A percentile compares a stretch with the other conserved stretches of the same genome.
Conservation (phyloP, 2,797 vertebrate genomes). For the Pempheris klunzingeri region DNA sequence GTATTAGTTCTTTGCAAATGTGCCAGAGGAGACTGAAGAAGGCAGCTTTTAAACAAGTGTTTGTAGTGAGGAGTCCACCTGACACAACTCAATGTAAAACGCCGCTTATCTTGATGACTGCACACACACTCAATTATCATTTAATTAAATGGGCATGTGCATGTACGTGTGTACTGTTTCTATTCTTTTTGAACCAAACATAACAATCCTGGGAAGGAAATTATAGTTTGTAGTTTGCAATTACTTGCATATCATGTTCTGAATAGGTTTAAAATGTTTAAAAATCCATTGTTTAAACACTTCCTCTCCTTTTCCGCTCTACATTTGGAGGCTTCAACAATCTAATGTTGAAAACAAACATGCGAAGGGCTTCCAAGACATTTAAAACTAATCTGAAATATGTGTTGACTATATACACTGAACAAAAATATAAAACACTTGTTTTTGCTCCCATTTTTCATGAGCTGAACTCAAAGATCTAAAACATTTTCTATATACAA, state of each 20-base stretch:
- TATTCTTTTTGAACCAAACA: neutral
- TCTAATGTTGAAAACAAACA: neutral
- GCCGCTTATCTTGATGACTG: constrained; percentile 58
- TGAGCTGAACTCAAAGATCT: too few species aligned
- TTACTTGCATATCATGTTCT: too few species aligned
- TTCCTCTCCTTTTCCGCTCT: neutral
- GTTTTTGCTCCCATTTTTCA: too few species aligned
- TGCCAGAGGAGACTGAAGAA: constrained; percentile 32
- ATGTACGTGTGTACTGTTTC: constrained; percentile 62
- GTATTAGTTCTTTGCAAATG: constrained; percentile 17
- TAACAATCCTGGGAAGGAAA: neutral
- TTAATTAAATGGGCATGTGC: constrained; percentile 84
- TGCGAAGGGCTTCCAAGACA: neutral
- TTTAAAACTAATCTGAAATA: neutral
- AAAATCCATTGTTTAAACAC: too few species aligned
- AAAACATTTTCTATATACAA: too few species aligned
- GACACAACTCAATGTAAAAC: constrained; percentile 56
- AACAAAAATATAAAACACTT: too few species aligned
- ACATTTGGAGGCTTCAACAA: neutral
- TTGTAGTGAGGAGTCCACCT: constrained; percentile 35
- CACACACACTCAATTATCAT: constrained; percentile 65
- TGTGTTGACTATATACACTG: too few species aligned
- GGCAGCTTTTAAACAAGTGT: constrained; percentile 48
- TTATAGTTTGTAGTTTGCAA: neutral
- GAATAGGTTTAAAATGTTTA: too few species aligned